A percentile compares a stretch with the other conserved stretches of the same genome.
Evolutionary conservation across 2,888 invertebrate species (phyloP).

Genomic region (Euproctis similis): DNA sequence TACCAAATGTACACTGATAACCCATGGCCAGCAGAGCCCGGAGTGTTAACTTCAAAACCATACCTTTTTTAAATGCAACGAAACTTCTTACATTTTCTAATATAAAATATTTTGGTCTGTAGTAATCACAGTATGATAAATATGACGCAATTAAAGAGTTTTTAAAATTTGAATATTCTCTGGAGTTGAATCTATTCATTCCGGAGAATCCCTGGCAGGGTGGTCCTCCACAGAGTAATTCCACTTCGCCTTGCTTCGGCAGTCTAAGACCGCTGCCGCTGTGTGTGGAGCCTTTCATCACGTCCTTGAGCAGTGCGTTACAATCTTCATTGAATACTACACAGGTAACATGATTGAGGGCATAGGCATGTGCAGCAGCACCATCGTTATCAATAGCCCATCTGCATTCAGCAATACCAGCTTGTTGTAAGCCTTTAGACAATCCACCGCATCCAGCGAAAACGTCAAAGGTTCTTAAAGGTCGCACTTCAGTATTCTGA

Average conservation of each 20-base stretch:
- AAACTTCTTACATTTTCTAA: constrained; percentile 92
- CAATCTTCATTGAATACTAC: constrained; percentile 89
- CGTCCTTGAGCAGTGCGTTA: constrained; percentile 80
- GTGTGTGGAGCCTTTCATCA: constrained; percentile 76
- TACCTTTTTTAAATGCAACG: constrained; percentile 85
- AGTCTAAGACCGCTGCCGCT: constrained; percentile 72
- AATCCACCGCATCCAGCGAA: constrained; percentile 92
- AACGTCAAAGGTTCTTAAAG: constrained; percentile 83
- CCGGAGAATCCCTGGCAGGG: constrained; percentile 94
- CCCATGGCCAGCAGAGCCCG: constrained; percentile 87
- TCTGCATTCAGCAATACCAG: constrained; percentile 80
- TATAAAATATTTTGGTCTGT: constrained; percentile 87
- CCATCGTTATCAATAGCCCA: constrained; percentile 91
- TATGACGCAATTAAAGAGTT: constrained; percentile 89
- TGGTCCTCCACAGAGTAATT: constrained; percentile 89
- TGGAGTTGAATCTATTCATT: constrained; percentile 90
- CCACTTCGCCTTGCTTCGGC: constrained; percentile 87
- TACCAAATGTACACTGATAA: constrained; percentile 90
- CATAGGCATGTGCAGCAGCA: constrained; percentile 86
- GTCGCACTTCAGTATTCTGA: constrained; percentile 51
- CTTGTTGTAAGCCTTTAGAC: constrained; percentile 82
- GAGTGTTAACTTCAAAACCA: constrained; percentile 87
- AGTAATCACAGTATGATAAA: constrained; percentile 90
- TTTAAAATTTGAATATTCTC: constrained; percentile 90
- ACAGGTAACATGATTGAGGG: constrained; percentile 82